Base-by-base conservation (phyloP, 2,888 invertebrate genomes). In the Emesis russula region DNA sequence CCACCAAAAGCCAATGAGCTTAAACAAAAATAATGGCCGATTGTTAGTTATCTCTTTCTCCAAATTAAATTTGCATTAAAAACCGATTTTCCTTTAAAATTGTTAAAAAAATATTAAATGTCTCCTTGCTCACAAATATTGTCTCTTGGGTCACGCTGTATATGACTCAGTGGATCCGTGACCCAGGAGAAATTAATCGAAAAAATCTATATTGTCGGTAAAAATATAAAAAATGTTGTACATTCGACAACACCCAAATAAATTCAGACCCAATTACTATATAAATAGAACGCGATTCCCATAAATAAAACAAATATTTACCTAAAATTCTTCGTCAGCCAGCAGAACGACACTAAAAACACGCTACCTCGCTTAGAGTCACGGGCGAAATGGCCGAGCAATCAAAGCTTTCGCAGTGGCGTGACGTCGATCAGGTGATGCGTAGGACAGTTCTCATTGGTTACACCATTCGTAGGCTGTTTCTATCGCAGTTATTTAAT, bases 81-180 rank as follows among this genome's bases (percentile, higher is more conserved):
- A n/a, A n/a, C n/a, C 25, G 25, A 25, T 25, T 25, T 25, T 25
- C 25, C 25, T 25, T 25, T 25, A 25, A 25, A 25, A 25, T 25
- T 25, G 25, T 25, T 25, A 25, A 25, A 25, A 25, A 25, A 25
- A 25, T 1, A 25, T 25, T 25, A 53, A 53, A 53, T 53, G 53
- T 53, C 53, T 53, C 53, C n/a, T 53, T 13, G 53, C 15, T 53
- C 53, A 53, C 53, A 15, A n/a, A 44, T 41, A 73, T 36, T 73
- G 31, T 73, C 44, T 73, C 44, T 73, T 11, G 73, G 44, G 73
- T 73, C 44, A 73, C 73, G 41, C 15, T 36, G 18, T n/a, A 11
- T 25, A 41, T 73, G 44, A 73, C 73, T 41, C 73, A 73, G 73
- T 44, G 44, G n/a, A 73, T 41, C 38, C 38, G 73, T 73, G 44